Evolutionary conservation across 2,113 vertebrate species (phyloP), one percentile per base, ranked within the genome.

Genomic region (Callopanchax toddi): DNA sequence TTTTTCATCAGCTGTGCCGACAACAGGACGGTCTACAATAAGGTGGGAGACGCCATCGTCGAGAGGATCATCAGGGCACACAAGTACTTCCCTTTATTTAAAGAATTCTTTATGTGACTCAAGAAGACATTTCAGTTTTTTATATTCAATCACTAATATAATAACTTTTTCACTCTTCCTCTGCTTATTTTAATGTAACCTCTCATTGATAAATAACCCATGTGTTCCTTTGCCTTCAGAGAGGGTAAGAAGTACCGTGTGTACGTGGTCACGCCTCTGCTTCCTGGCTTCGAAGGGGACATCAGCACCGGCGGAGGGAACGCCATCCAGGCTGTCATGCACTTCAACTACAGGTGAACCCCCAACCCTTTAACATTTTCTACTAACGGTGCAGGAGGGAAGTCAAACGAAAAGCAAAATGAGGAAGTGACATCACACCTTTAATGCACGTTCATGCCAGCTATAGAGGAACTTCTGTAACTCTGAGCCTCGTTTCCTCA

Each of bases 1-100:
- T 99, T 99, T 86, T 98, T 99, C 77, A 98, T 99, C 86, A 99
- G 96, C 80, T 99, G 97, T 13, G 91, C 97, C 0, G 96, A 98
- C 87, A 95, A 94, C 89, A 94, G 89, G 78, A 91, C 85, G 9
- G 96, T 99, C 48, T 95, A 93, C 87, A 99, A 99, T 90, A 96
- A 92, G 90, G 91, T 99, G 0, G 97, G 97, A 0, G 94, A 99
- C 22, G 91, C 96, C 1, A 97, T 99, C 68, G 94, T 95, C 15
- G 92, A 92, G 67, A 92, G 96, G 76, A 97, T 99, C 84, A 92
- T 98, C 66, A 94, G 93, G 84, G 97, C 97, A n/a, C 90, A 97
- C 92, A 96, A 94, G 97, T 99, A 93, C 57, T 37, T 56, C 18
- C 22, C 11, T 26, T 59, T 18, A 44, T 42, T 1, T 40, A 40